Evolutionary conservation across 2,113 vertebrate genomes (phyloP).

Genomic region (Vulpes lagopus): DNA sequence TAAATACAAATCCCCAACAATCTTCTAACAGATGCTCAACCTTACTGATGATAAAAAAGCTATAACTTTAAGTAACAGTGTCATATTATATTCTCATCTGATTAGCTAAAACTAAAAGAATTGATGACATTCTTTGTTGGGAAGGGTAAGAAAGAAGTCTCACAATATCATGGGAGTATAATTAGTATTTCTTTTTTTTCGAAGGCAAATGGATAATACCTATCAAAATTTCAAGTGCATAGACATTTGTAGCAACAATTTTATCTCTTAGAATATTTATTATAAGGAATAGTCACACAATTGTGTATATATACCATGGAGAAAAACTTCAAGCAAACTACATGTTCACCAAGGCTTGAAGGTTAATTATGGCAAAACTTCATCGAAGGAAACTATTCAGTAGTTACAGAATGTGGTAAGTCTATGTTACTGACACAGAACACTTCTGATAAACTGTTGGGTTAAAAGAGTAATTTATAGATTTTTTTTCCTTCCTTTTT

Average conservation of each 20-base stretch:
- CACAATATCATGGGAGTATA: background rate
- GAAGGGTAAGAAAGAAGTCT: background rate
- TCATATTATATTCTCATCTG: background rate
- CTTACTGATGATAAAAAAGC: background rate
- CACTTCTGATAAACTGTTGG: background rate
- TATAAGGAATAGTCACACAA: background rate
- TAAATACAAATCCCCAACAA: background rate
- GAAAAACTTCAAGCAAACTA: background rate
- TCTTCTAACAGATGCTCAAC: background rate
- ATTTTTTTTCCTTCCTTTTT: conserved; percentile 12
- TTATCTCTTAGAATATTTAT: background rate
- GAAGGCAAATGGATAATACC: background rate
- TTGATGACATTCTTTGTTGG: background rate
- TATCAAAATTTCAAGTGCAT: background rate
- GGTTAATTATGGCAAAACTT: background rate
- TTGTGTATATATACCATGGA: background rate
- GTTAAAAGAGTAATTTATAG: background rate
- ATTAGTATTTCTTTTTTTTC: background rate
- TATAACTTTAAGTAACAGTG: background rate
- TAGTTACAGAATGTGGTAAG: background rate
- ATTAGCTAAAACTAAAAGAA: background rate
- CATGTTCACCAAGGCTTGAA: background rate
- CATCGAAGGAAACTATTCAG: background rate
- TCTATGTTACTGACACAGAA: background rate
- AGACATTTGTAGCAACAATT: background rate